Percentiles rank a stretch among this genome's conserved stretches.
Evolutionary conservation across 35 echinoderm and acorn worm genomes (phyloP).

Genomic region (Heliocidaris tuberculata): DNA sequence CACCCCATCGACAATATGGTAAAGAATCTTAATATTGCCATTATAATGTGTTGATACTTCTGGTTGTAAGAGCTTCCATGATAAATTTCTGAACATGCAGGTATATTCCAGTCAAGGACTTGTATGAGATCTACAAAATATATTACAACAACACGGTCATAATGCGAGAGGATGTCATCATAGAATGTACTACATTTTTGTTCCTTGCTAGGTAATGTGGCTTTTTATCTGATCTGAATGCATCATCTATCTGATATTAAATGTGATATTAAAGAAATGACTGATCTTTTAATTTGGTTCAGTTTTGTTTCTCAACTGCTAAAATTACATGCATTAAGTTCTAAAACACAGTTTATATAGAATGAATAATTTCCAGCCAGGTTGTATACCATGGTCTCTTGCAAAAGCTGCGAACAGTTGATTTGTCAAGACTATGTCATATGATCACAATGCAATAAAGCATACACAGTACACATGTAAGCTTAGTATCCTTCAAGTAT

Average conservation of each 20-base stretch:
- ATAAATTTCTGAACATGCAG: constrained; percentile 20
- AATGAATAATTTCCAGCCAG: no score
- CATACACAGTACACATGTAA: neutral
- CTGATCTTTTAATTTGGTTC: neutral
- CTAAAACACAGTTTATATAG: no score
- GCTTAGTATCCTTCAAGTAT: neutral
- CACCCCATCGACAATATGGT: no score
- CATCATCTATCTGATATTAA: neutral
- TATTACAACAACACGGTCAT: constrained; percentile 54
- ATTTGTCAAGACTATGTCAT: no score
- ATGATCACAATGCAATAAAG: no score
- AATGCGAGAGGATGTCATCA: constrained; percentile 49
- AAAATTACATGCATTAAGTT: no score
- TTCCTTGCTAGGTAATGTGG: constrained; percentile 55
- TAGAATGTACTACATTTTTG: constrained; percentile 66
- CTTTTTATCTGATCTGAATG: neutral
- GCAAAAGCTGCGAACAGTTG: no score
- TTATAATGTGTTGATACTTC: neutral
- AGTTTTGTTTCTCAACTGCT: neutral
- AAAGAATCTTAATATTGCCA: neutral
- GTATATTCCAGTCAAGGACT: constrained; percentile 70
- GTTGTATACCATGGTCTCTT: no score
- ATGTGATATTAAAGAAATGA: neutral
- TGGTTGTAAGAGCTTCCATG: neutral
- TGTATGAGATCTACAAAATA: constrained; percentile 60